phyloP scores from a whole-genome alignment of 2,113 vertebrate genomes.

The Zosterops pallidus region DNA sequence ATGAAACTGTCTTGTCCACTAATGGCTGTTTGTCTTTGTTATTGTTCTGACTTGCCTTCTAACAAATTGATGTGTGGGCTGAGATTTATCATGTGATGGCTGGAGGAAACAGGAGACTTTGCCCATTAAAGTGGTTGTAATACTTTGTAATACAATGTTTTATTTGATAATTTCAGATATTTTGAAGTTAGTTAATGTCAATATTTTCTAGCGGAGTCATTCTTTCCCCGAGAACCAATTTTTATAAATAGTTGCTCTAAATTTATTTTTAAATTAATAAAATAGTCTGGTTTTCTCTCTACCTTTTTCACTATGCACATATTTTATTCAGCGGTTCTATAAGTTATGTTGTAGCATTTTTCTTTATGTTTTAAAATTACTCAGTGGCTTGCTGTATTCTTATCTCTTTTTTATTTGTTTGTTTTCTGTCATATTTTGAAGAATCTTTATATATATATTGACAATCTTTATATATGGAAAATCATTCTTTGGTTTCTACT shows the following conservation, averaged over 20 bases:
- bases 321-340: neutral
- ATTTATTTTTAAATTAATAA: conserved; percentile 8
- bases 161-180: neutral
- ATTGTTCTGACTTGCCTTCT: conserved; percentile 57
- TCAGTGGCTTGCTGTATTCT: neutral
- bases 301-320: neutral
- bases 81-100: conserved; percentile 33
- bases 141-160: neutral
- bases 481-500: neutral
- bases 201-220: neutral
- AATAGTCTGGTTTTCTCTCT: neutral
- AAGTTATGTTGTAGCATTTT: neutral
- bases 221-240: neutral
- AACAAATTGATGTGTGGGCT: conserved; percentile 56
- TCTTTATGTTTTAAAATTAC: neutral
- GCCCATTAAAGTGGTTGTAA: neutral
- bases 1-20: conserved; percentile 68
- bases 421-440: neutral
- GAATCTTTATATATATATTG: neutral
- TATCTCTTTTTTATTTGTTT: neutral
- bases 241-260: neutral
- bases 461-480: neutral
- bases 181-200: conserved; percentile 12
- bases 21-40: conserved; percentile 63
- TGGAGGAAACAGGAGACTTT: conserved; percentile 19